Evolutionary conservation across 2,113 vertebrate genomes (phyloP), one percentile per base, ranked within the genome.

Genomic region (Pungitius pungitius): DNA sequence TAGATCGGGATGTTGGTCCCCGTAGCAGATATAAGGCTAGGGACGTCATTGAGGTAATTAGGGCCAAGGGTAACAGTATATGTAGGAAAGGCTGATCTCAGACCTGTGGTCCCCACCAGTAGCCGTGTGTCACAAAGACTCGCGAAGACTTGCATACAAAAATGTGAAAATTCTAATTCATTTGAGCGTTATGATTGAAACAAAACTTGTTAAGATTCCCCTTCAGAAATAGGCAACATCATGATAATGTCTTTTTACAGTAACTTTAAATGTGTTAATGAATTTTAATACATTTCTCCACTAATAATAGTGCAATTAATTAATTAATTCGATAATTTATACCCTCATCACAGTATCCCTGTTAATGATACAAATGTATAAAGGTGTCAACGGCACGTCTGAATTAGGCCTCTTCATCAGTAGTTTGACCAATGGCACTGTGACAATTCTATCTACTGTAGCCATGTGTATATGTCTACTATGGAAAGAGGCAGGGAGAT

Each of bases 21-120:
- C 76, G 60, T 88, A 87, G 88, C 76, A 75, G 70, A 78, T 86
- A 78, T 59, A 61, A 83, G 79, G 78, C 87, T 42, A 63, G 87
- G 83, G 84, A 78, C 90, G 88, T 87, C 86, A 87, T 77, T 89
- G 75, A 86, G 80, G 88, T 89, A 89, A 87, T 92, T 90, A 90
- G 22, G 86, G 73, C 83, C 86, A 89, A 72, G n/a, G 80, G 85
- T 88, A 84, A 84, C 62, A 73, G 60, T 80, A 81, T 83, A 79
- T 85, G 81, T 89, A 87, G 87, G 73, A 88, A 89, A 88, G 63
- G 65, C 85, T 92, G 89, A 91, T 91, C 87, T 81, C 75, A 81
- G 87, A 91, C 85, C 88, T 90, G 83, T 89, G 81, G 60, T 71
- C 85, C 85, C 73, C 77, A 54, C 57, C 47, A 11, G 6, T 69